Evolutionary conservation across 1,140 invertebrate species (phyloP).

Genomic region (honey bee (Apis mellifera)): Amel_HAv3.1 CM009938.2:3560001-3560500

Average conservation of each 20-base stretch:
- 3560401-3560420: slow-evolving; percentile 48
- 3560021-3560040: not conserved
- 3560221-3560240: not conserved
- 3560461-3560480: slow-evolving; percentile 55
- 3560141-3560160: too few relatives aligned
- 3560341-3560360: slow-evolving; percentile 60
- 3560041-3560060: not conserved
- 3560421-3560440: slow-evolving; percentile 53
- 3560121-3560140: too few relatives aligned
- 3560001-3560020: not conserved
- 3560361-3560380: slow-evolving; percentile 47
- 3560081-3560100: too few relatives aligned
- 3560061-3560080: too few relatives aligned
- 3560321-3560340: slow-evolving; percentile 60
- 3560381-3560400: slow-evolving; percentile 31
- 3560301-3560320: slow-evolving; percentile 35
- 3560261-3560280: not conserved
- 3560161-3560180: too few relatives aligned
- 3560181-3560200: too few relatives aligned
- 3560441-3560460: slow-evolving; percentile 49
- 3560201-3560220: too few relatives aligned
- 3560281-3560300: slow-evolving; percentile 6
- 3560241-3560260: not conserved
- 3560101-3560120: too few relatives aligned
- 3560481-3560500: slow-evolving; percentile 60